These are phyloP conservation scores for Baccha elongata DNA, from an alignment of 2,888 invertebrate genomes.

Conservation along the genomic window DNA sequence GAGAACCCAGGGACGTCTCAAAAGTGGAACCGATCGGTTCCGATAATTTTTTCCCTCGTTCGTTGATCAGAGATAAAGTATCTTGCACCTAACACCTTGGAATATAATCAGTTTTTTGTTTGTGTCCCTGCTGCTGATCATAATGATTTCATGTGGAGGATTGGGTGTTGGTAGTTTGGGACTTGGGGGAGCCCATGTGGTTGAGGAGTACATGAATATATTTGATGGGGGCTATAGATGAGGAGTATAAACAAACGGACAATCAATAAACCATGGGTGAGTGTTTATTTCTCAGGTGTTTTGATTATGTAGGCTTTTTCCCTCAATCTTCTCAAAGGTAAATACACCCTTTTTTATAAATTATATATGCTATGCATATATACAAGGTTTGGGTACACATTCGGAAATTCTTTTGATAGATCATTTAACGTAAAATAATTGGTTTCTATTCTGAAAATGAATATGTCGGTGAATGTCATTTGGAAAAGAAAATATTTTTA, in stretches of 20 bases:
- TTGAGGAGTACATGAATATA: slow-evolving; percentile 23
- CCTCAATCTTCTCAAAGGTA: slow-evolving; percentile 35
- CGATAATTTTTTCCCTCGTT: slow-evolving; percentile 39
- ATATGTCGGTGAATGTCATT: slow-evolving; percentile 17
- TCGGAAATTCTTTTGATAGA: slow-evolving; percentile 55
- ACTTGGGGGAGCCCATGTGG: slow-evolving; percentile 14
- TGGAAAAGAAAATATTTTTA: slow-evolving; percentile 26
- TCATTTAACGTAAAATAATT: slow-evolving; percentile 63
- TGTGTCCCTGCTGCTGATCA: slow-evolving; percentile 60
- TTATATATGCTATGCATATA: slow-evolving; percentile 44
- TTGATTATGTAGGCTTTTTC: slow-evolving; percentile 25
- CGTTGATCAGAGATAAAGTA: slow-evolving; percentile 56
- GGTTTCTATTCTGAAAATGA: slow-evolving; percentile 39
- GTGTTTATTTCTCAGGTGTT: slow-evolving; percentile 64
- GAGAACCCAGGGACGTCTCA: slow-evolving; percentile 43
- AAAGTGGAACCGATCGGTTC: slow-evolving; percentile 53
- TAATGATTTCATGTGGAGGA: slow-evolving; percentile 40
- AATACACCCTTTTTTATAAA: slow-evolving; percentile 57
- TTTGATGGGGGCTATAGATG: slow-evolving; percentile 2
- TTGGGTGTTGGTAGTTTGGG: slow-evolving; percentile 17
- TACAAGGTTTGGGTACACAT: not conserved
- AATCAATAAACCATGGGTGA: slow-evolving; percentile 64
- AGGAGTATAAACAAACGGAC: slow-evolving; percentile 65
- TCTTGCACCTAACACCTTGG: slow-evolving; percentile 67
- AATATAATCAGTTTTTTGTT: slow-evolving; percentile 63